Base-by-base conservation (phyloP, 2,888 invertebrate species). In the Noctua janthe region DNA sequence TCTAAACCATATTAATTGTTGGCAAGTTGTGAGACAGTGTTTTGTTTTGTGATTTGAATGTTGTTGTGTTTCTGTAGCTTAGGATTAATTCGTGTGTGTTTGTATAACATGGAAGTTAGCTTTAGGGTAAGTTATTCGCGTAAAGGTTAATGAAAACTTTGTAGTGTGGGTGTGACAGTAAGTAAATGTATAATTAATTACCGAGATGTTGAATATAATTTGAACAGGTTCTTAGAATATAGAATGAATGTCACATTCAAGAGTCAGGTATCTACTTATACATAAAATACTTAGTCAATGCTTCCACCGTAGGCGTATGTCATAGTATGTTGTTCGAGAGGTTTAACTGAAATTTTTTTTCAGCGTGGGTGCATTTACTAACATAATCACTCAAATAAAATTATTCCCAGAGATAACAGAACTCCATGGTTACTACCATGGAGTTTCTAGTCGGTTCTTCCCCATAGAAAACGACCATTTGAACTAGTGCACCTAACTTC, bases 1-100 rank as follows among this genome's bases (percentile, higher is more conserved):
- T 81, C 67, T 80, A 76, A 85, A 88, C 84, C 89, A 83, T 87
- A 43, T 1, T 47, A 49, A 84, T 83, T 81, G 74, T 80, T 74
- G 62, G 51, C 64, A 87, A 84, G 39, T 88, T 78, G 72, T 83
- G 70, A 47, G 39, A 11, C 13, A 67, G 47, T 49, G 59, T 80
- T 80, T 67, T 66, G 62, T 75, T 51, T 73, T 71, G n/a, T 73
- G 39, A 69, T 74, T 51, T n/a, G 29, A 35, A 29, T 69, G 43
- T 59, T 29, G 7, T 51, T 43, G 35, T 23, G 47, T 54, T 64
- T 59, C 29, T 20, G 62, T 51, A 43, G 17, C 47, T 51, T n/a
- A 1, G 20, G 47, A 59, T 70, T 71, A 13, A 51, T 69, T 51
- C 70, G n/a, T 59, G 13, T 35, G 13, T 51, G 54, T 29, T 69